Conservation (phyloP, 2,113 vertebrate genomes). For the Nothobranchius furzeri region DNA sequence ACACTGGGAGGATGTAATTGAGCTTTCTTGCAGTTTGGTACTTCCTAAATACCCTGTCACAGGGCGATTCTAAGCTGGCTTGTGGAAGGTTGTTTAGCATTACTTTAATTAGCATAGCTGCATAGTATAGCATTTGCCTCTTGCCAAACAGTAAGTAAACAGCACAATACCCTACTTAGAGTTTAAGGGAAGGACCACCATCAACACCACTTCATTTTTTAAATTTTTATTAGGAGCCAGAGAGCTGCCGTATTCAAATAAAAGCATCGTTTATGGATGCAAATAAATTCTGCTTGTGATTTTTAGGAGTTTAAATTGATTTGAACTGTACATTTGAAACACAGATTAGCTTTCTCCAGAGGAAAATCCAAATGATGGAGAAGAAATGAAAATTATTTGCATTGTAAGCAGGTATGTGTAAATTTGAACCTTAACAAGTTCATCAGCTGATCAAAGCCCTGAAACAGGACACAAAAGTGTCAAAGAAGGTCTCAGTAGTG, state of each 20-base stretch:
- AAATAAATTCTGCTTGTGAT: too few species aligned
- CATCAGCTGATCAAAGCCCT: too few species aligned
- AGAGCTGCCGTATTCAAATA: neutral
- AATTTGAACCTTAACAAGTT: too few species aligned
- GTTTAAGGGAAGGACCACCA: conserved; percentile 10
- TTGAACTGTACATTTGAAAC: too few species aligned
- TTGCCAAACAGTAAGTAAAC: conserved; percentile 41
- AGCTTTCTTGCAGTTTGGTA: conserved; percentile 73
- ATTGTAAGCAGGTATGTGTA: too few species aligned
- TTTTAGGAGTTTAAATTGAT: too few species aligned
- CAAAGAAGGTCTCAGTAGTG: too few species aligned
- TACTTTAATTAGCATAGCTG: conserved; percentile 69
- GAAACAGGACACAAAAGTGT: too few species aligned
- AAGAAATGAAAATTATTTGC: too few species aligned
- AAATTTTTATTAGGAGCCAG: neutral
- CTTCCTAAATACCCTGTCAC: conserved; percentile 78
- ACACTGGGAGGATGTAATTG: conserved; percentile 72
- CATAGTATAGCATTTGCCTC: conserved; percentile 55
- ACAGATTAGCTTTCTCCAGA: too few species aligned
- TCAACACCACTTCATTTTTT: neutral
- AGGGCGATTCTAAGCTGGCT: conserved; percentile 70
- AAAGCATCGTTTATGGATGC: too few species aligned
- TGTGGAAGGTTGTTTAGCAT: conserved; percentile 64
- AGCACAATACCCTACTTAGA: conserved; percentile 34
- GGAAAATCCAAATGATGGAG: too few species aligned